Evolutionary conservation across 2,888 invertebrate species (phyloP).

Genomic region (Imbricaverruca yamaguchii): DNA sequence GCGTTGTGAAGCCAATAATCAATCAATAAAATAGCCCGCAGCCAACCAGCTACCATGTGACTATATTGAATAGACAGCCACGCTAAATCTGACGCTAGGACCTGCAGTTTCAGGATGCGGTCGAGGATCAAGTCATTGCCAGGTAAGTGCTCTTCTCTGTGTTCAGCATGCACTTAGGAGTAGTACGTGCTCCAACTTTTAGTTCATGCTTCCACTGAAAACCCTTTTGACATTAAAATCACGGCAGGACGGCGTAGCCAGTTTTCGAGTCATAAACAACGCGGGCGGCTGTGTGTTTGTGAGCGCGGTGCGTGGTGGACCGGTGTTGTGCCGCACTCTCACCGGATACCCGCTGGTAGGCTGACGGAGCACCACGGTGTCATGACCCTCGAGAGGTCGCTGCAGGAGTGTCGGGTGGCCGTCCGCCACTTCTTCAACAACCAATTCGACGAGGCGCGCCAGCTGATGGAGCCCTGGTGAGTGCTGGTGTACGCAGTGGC

Average conservation of each 20-base stretch:
- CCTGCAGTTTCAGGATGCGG: slow-evolving; percentile 1
- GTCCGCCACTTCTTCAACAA: slow-evolving; percentile 90
- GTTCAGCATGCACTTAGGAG: neutral
- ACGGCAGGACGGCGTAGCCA: neutral
- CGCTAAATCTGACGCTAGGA: no score
- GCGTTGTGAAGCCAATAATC: no score
- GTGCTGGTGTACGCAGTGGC: neutral
- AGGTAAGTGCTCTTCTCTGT: neutral
- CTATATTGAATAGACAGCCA: no score
- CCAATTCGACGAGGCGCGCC: slow-evolving; percentile 65
- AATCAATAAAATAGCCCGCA: no score
- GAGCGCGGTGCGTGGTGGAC: neutral
- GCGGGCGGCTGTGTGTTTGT: neutral
- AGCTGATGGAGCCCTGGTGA: slow-evolving; percentile 31
- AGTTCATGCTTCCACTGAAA: neutral
- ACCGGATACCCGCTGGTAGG: neutral
- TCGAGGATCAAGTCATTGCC: neutral
- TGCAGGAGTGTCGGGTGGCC: slow-evolving; percentile 68
- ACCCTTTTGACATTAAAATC: neutral
- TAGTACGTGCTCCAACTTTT: rapidly evolving
- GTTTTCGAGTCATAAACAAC: neutral
- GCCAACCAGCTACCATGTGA: no score
- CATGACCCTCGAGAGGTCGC: slow-evolving; percentile 52
- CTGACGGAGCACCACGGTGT: slow-evolving; percentile 12
- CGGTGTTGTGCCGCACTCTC: neutral